Conservation (phyloP, 2,113 vertebrate species). For the Mormoops blainvillei region DNA sequence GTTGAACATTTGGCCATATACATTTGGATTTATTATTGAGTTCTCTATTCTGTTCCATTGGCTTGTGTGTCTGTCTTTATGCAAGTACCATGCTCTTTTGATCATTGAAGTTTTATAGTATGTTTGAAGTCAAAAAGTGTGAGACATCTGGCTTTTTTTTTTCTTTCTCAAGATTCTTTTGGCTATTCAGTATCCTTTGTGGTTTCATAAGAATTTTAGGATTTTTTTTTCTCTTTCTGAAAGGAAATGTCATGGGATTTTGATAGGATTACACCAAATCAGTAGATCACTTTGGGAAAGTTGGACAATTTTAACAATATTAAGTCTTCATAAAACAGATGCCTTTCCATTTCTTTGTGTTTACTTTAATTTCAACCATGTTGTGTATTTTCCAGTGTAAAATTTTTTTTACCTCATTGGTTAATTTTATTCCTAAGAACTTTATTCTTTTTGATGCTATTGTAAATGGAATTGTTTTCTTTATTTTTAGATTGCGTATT, state of each 20-base stretch:
- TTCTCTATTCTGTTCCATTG: neutral
- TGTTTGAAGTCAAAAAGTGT: neutral
- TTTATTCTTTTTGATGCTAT: neutral
- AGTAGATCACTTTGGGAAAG: too few relatives aligned
- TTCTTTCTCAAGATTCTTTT: neutral
- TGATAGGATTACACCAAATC: too few relatives aligned
- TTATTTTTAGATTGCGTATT: neutral
- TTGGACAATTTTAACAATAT: neutral
- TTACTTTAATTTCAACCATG: neutral
- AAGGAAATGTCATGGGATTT: too few relatives aligned
- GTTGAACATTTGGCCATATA: neutral
- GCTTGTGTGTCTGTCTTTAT: neutral
- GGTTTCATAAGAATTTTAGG: neutral
- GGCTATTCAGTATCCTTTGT: neutral
- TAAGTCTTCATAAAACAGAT: neutral
- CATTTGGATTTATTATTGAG: neutral
- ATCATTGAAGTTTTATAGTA: neutral
- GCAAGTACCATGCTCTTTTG: neutral
- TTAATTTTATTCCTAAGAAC: neutral
- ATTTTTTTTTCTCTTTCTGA: neutral
- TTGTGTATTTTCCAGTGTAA: neutral
- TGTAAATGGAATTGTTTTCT: neutral
- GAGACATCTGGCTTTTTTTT: neutral
- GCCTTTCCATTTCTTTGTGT: neutral
- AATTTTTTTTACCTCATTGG: neutral